These are phyloP conservation scores for Ornithoptera alexandrae DNA, from an alignment of 2,888 invertebrate genomes.

Conservation along the genomic window DNA sequence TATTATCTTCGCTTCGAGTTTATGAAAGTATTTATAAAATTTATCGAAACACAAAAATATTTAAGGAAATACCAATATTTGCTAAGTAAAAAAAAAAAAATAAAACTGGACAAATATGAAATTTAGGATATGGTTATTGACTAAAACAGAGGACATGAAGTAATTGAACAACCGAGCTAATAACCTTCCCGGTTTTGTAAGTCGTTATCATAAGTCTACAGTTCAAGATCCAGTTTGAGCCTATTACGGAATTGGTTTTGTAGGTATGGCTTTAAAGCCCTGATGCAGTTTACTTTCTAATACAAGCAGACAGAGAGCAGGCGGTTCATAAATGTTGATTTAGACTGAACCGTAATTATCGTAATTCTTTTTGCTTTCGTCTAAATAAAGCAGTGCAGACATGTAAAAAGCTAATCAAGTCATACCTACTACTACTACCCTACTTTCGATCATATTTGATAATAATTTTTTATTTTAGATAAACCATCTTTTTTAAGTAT, in stretches of 20 bases:
- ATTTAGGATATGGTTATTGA: neutral
- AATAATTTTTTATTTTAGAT: neutral
- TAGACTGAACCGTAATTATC: neutral
- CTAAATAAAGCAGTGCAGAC: neutral
- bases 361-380: neutral
- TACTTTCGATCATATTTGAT: neutral
- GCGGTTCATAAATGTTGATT: conserved; percentile 8
- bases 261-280: conserved; percentile 3
- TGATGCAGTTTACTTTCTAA: conserved; percentile 23
- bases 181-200: neutral
- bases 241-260: conserved; percentile 12
- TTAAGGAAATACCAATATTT: neutral
- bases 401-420: neutral
- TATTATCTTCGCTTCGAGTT: too few species aligned
- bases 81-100: too few species aligned
- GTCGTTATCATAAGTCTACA: neutral
- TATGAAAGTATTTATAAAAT: too few species aligned
- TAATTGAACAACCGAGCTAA: neutral
- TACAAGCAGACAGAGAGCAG: conserved; percentile 1
- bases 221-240: conserved; percentile 5
- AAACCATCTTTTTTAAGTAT: too few species aligned
- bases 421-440: neutral
- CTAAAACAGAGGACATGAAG: neutral
- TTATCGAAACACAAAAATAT: neutral
- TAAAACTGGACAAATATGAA: too few species aligned